Conservation (phyloP, 2,888 invertebrate genomes). For the Trichacis sp. region DNA sequence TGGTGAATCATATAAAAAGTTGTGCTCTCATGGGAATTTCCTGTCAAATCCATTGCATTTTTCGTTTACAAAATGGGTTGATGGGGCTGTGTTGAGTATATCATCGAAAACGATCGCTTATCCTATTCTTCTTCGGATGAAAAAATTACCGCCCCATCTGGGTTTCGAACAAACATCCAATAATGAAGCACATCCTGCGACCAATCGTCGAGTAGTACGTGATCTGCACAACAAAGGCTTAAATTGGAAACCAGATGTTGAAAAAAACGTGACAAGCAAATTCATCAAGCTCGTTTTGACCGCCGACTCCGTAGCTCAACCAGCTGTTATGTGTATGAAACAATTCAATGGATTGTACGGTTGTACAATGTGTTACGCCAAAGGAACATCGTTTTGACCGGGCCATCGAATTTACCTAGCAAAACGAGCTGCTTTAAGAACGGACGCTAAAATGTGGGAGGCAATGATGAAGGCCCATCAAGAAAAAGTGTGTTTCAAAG, state of each 20-base stretch:
- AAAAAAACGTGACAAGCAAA: conserved; percentile 5
- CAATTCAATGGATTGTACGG: conserved; percentile 23
- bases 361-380: conserved; percentile 20
- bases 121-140: conserved; percentile 12
- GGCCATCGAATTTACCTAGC: conserved; percentile 4
- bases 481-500: too few species aligned
- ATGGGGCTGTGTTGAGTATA: conserved; percentile 4
- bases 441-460: neutral
- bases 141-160: conserved; percentile 25
- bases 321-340: conserved; percentile 6
- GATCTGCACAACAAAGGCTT: neutral
- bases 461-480: neutral
- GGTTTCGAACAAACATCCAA: conserved; percentile 18
- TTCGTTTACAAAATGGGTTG: conserved; percentile 15
- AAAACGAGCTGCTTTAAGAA: neutral
- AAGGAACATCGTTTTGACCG: conserved; percentile 1
- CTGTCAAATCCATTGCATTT: conserved; percentile 9
- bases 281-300: conserved; percentile 9
- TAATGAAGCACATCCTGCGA: neutral
- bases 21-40: neutral
- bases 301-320: conserved; percentile 17
- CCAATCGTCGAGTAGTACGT: neutral
- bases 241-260: conserved; percentile 18
- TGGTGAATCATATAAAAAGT: neutral
- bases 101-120: conserved; percentile 7